These are phyloP conservation scores for Hypotaenidia okinawae DNA, from an alignment of 2,797 vertebrate genomes.

Conservation along the genomic window DNA sequence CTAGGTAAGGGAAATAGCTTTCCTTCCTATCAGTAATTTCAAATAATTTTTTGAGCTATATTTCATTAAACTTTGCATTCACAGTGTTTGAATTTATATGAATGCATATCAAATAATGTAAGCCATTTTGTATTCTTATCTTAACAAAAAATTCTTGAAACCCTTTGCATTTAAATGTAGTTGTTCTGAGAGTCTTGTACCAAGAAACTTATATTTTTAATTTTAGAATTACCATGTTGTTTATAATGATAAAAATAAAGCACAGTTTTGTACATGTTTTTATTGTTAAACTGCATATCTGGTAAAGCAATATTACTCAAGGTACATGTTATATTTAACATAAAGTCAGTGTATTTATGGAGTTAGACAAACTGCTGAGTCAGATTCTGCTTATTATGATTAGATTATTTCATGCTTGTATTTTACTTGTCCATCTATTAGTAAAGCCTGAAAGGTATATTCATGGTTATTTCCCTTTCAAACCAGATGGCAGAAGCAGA, in stretches of 20 bases:
- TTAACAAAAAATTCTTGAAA: constrained; percentile 33
- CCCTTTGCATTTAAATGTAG: not conserved
- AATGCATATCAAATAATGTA: not conserved
- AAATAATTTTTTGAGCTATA: not conserved
- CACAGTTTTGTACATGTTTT: not conserved
- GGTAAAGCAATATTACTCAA: not conserved
- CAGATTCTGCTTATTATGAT: constrained; percentile 15
- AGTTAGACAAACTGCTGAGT: constrained; percentile 31
- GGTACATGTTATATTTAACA: not conserved
- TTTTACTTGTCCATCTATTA: constrained; percentile 1
- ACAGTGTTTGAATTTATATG: not conserved
- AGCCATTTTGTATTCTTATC: not conserved
- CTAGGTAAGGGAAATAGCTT: constrained; percentile 87
- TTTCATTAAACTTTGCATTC: constrained; percentile 9
- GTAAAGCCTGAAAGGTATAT: constrained; percentile 13
- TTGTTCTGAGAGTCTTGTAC: not conserved
- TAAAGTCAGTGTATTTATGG: not conserved
- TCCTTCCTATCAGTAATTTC: constrained; percentile 42
- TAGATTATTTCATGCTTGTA: constrained; percentile 1
- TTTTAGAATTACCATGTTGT: not conserved
- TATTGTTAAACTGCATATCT: not conserved
- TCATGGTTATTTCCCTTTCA: constrained; percentile 23
- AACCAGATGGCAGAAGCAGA: constrained; percentile 31
- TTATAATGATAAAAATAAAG: not conserved
- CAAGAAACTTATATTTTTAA: not conserved